Percentiles rank a stretch among this genome's conserved stretches.
These are phyloP conservation scores for Hypolimnas misippus DNA, from an alignment of 2,888 invertebrate species.

Conservation along the genomic window DNA sequence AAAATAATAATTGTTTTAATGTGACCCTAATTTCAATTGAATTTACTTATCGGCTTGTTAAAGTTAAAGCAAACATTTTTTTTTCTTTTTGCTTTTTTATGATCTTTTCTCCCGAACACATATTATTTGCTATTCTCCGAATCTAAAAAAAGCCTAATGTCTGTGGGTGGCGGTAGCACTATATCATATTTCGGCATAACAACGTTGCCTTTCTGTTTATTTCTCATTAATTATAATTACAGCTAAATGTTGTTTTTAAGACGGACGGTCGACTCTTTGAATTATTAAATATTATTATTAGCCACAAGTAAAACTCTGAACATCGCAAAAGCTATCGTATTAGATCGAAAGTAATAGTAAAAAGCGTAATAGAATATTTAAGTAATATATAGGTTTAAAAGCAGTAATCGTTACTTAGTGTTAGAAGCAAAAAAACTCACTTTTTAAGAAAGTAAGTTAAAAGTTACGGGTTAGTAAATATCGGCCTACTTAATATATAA, in stretches of 20 bases:
- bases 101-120: slow-evolving; percentile 17
- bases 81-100: not conserved
- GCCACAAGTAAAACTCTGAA: not conserved
- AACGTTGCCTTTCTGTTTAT: slow-evolving; percentile 65
- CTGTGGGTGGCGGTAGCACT: slow-evolving; percentile 46
- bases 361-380: not conserved
- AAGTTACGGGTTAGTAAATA: not conserved
- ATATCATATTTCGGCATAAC: slow-evolving; percentile 67
- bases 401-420: too few species aligned
- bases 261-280: slow-evolving; percentile 42
- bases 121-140: slow-evolving; percentile 37
- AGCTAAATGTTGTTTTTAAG: slow-evolving; percentile 63
- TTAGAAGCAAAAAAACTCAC: too few species aligned
- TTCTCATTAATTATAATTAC: slow-evolving; percentile 75
- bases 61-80: slow-evolving; percentile 10
- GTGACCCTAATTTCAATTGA: too few species aligned
- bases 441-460: not conserved
- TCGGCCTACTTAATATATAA: too few species aligned
- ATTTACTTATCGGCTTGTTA: not conserved
- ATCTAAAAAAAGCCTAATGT: slow-evolving; percentile 36
- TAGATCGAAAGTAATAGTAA: too few species aligned
- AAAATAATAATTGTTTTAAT: too few species aligned
- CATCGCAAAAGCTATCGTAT: too few species aligned
- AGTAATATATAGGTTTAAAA: too few species aligned
- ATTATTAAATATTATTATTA: slow-evolving; percentile 14